Evolutionary conservation across 2,888 invertebrate species (phyloP), one percentile per base, ranked within the genome.

Genomic region (Tipula vernalis): DNA sequence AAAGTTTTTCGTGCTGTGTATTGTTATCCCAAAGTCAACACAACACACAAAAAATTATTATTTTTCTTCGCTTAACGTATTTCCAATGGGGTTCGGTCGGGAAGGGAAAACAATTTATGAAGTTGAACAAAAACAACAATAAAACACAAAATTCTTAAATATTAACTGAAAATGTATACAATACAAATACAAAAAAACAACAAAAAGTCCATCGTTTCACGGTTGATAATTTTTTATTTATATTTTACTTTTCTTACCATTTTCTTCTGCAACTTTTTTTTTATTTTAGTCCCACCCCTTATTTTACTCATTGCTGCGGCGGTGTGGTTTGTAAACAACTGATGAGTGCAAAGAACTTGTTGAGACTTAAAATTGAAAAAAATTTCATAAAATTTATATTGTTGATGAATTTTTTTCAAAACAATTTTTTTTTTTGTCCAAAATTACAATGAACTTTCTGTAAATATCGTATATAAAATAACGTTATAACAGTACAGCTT

Each of bases 121-220:
- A 51, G 51, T 15, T 51, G 51, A 51, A 44, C n/a, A 15, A 51
- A 51, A 51, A 71, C 10, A 51, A 51, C 15, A 51, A 51, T 44
- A 51, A 51, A 51, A 51, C 51, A 51, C 51, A 28, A 71, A 71
- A 28, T 71, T 71, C 71, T 18, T 28, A 71, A 71, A 71, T 71
- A 71, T 71, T 71, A 71, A 71, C 71, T 71, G 71, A 71, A 71
- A 71, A 28, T 8, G 71, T 71, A 28, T 71, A 57, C 15, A 71
- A 71, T 71, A 71, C 18, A 28, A 51, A 51, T 51, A 51, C n/a
- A 39, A 39, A 39, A 39, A 39, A 6, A 18, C 71, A 71, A 71
- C 71, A 71, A 71, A 71, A 71, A 71, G 71, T 71, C 71, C 71
- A 71, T 71, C 71, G 71, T 71, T 71, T 71, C 71, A 71, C 71